Evolutionary conservation across 2,113 vertebrate genomes (phyloP), one percentile per base, ranked within the genome.

Genomic region (Urocolius indicus): DNA sequence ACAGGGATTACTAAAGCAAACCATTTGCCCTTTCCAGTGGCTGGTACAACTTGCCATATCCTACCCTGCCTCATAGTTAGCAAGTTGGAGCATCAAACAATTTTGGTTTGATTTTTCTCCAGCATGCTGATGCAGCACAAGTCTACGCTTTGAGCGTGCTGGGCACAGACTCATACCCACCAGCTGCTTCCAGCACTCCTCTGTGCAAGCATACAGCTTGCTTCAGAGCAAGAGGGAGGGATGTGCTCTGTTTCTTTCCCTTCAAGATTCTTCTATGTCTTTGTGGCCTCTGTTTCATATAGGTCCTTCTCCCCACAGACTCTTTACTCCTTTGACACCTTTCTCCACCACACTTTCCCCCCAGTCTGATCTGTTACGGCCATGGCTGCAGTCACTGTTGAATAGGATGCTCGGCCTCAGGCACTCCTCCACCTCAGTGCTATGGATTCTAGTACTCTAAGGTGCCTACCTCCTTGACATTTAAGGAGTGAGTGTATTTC

Each of bases 51-150:
- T 89, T 81, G 62, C 87, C 87, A 76, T 58, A 62, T 34, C 58
- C 59, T 29, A 12, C 48, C 32, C 90, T 88, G 84, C 74, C 89
- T 84, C 76, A 62, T 8, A 92, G 80, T 83, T 95, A 85, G 62
- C 61, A 81, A 17, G 52, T 41, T 59, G 41, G 52, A 58, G 68
- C 68, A 95, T 95, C 72, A 92, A 80, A 74, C 65, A 38, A 29
- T 83, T 95, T 93, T 57, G 73, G 80, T 84, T 88, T 92, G 89
- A 90, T 79, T 92, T 49, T 80, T 24, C 72, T 91, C 86, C 86
- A 93, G 62, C 87, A 71, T 71, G 87, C 74, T 93, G 93, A 93
- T 3, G 5, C 73, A 67, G 87, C 84, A 79, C 61, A 58, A 72
- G 55, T 58, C 85, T 68, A 78, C 54, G 67, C 75, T 82, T 57